Percentiles rank a stretch among this genome's conserved stretches.
Evolutionary conservation across 2,113 vertebrate species (phyloP).

Genomic region (Calidris pugnax): DNA sequence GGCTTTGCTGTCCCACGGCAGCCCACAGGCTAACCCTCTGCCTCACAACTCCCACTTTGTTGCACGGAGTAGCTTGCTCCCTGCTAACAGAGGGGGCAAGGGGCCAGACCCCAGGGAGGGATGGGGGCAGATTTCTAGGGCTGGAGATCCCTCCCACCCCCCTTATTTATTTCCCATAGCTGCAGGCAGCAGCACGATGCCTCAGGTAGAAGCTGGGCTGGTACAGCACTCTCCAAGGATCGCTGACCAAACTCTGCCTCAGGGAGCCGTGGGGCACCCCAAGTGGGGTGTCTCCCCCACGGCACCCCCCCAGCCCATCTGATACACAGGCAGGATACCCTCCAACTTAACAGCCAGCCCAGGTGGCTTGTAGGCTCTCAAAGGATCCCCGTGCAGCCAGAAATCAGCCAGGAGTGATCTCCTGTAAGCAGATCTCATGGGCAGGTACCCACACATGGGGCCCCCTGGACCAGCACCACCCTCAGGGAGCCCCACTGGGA

Average conservation of each 20-base stretch:
- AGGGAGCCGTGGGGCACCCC: not conserved
- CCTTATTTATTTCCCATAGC: not conserved
- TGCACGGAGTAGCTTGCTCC: not conserved
- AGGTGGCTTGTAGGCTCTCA: fast-evolving
- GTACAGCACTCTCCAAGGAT: not conserved
- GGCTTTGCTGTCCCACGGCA: not conserved
- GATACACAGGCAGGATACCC: not conserved
- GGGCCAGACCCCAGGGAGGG: not conserved
- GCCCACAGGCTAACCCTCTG: not conserved
- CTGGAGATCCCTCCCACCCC: not conserved
- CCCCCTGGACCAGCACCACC: not conserved
- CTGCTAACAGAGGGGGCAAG: not conserved
- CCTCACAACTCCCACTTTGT: fast-evolving
- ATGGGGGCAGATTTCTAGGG: not conserved
- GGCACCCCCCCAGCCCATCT: not conserved
- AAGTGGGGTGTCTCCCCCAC: not conserved
- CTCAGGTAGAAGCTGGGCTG: not conserved
- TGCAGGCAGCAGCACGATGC: not conserved
- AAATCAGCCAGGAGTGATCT: fast-evolving
- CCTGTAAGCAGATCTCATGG: not conserved
- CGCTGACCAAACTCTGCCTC: not conserved
- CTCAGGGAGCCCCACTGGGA: fast-evolving
- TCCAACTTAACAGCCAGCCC: not conserved
- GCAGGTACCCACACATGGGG: fast-evolving
- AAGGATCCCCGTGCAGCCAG: not conserved